Evolutionary conservation across 2,888 invertebrate species (phyloP).

Genomic region (Cybosia mesomella): DNA sequence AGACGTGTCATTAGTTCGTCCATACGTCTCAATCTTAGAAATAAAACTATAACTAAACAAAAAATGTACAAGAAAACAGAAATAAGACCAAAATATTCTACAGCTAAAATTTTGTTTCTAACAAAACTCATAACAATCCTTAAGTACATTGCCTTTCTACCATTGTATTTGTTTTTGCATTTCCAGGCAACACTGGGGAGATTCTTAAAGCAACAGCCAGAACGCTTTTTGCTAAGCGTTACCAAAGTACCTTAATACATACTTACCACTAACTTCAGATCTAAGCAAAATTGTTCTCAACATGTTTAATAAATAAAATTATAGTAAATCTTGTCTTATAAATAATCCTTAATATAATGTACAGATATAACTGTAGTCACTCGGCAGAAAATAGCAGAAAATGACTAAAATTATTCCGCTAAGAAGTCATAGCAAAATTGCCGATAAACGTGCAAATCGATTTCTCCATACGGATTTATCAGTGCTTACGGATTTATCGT

Average conservation of each 20-base stretch:
- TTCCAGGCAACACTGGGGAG: slow-evolving; percentile 52
- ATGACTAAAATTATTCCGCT: slow-evolving; percentile 18
- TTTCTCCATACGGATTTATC: slow-evolving; percentile 22
- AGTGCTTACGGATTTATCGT: too few relatives aligned
- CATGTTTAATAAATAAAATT: slow-evolving; percentile 51
- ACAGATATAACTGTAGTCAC: not conserved
- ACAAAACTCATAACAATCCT: slow-evolving; percentile 57
- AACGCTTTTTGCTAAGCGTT: slow-evolving; percentile 34
- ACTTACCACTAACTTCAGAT: slow-evolving; percentile 49
- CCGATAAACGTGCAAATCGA: not conserved
- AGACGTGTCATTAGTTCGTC: slow-evolving; percentile 42
- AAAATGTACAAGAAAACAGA: slow-evolving; percentile 51
- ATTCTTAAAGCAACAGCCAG: slow-evolving; percentile 43
- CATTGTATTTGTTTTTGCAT: slow-evolving; percentile 30
- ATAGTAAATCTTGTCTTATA: slow-evolving; percentile 40
- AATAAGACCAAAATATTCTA: slow-evolving; percentile 21
- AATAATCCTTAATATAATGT: slow-evolving; percentile 28
- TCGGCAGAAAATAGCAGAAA: not conserved
- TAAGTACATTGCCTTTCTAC: slow-evolving; percentile 70
- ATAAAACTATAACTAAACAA: slow-evolving; percentile 51
- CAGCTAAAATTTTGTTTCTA: slow-evolving; percentile 46
- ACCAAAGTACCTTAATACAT: slow-evolving; percentile 36
- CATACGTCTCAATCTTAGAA: slow-evolving; percentile 66
- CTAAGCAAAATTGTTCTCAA: slow-evolving; percentile 42
- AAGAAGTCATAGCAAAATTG: slow-evolving; percentile 12